Conservation (phyloP, 92 coral and sea anemone genomes). For the Phenganax stokvisi region DNA sequence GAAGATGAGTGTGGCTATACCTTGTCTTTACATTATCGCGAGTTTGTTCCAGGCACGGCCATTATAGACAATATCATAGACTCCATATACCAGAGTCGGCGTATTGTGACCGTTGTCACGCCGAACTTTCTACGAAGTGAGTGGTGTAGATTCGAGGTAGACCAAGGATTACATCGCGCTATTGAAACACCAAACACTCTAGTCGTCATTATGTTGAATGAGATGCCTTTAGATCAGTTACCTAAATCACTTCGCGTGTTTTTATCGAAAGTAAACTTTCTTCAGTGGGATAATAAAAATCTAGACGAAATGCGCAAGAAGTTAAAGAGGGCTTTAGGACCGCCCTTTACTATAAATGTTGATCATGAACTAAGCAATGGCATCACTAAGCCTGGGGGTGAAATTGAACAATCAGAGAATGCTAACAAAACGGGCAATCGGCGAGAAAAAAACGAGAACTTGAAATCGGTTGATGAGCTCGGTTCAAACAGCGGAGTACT, state of each 20-base stretch:
- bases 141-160: constrained; percentile 68
- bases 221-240: constrained; percentile 10
- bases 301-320: constrained; percentile 29
- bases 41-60: constrained; percentile 66
- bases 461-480: too few relatives aligned
- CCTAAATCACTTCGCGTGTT: constrained; percentile 28
- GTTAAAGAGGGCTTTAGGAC: constrained; percentile 15
- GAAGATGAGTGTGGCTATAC: constrained; percentile 55
- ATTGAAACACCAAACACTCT: constrained; percentile 24
- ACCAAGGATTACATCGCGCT: constrained; percentile 60
- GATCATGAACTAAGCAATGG: neutral
- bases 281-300: constrained; percentile 9
- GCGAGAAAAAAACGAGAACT: too few relatives aligned
- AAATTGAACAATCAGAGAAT: too few relatives aligned
- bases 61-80: constrained; percentile 70
- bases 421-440: too few relatives aligned
- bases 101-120: constrained; percentile 65
- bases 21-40: constrained; percentile 68
- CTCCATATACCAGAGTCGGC: constrained; percentile 63
- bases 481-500: too few relatives aligned
- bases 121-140: constrained; percentile 68
- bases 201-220: constrained; percentile 27
- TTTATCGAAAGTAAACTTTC: constrained; percentile 1
- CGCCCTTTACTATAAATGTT: neutral
- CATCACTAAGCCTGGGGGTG: too few relatives aligned